A percentile compares a stretch with the other conserved stretches of the same genome.
Conservation (phyloP, 2,797 vertebrate species). For the Kryptopterus vitreolus region DNA sequence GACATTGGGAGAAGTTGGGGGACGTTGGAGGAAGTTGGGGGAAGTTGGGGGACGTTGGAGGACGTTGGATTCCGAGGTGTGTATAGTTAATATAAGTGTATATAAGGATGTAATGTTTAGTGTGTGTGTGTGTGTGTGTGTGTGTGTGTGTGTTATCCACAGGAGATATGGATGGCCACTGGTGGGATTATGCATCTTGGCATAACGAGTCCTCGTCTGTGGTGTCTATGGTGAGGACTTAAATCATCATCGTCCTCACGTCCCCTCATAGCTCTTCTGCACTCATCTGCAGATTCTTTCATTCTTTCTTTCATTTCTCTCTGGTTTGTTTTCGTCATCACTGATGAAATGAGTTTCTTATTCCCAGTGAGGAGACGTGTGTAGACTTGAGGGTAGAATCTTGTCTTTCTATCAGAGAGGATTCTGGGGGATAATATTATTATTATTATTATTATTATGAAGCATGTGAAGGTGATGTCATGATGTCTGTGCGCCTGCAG, state of each 20-base stretch:
- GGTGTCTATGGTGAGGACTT: constrained; percentile 90
- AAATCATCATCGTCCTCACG: constrained; percentile 76
- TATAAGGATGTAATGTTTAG: too few species aligned
- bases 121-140: background rate
- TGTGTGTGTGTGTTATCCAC: constrained; percentile 49
- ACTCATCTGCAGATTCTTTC: constrained; percentile 82
- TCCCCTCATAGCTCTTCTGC: constrained; percentile 77
- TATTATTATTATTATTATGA: too few species aligned
- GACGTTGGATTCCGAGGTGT: too few species aligned
- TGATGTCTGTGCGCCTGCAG: constrained; percentile 69
- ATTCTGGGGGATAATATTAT: background rate
- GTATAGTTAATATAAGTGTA: too few species aligned
- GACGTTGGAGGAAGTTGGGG: too few species aligned
- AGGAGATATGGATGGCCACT: constrained; percentile 98
- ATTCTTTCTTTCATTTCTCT: constrained; percentile 14
- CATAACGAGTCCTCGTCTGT: constrained; percentile 85
- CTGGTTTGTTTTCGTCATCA: background rate
- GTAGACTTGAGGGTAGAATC: background rate
- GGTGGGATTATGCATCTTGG: constrained; percentile 93
- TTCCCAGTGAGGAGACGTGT: background rate
- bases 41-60: too few species aligned
- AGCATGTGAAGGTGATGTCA: constrained; percentile 42
- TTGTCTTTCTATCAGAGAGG: background rate
- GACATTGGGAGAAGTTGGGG: too few species aligned
- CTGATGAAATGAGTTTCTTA: background rate